Base-by-base conservation (phyloP, 1,140 invertebrate species). In the Oreohelix idahoensis region DNA sequence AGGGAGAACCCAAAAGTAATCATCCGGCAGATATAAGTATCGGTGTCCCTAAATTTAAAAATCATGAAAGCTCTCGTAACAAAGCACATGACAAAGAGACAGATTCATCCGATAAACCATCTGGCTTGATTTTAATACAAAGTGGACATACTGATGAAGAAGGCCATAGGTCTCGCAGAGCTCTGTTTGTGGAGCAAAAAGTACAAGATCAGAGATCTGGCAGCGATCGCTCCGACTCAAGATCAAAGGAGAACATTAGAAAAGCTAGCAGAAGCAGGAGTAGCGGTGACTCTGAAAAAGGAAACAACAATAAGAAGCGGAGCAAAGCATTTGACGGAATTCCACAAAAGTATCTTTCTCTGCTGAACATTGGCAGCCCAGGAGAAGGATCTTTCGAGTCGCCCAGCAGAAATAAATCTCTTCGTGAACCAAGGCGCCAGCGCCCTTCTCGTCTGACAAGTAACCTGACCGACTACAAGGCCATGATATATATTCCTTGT, bases 401-500 rank as follows among this genome's bases (percentile, higher is more conserved):
- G 20, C 71, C 71, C 15, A 75, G 39, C 32, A 32, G 71, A 36
- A 39, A 8, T 5, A 74, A 63, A 75, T 42, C 58, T 20, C 75
- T 82, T 4, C 80, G 80, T 2, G 80, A 82, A 35, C 29, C 80
- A 11, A 26, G 80, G 45, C 70, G 80, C 13, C 80, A 82, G 51
- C 69, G 80, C 2, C 80, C 80, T n/a, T 82, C 80, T n/a, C 42
- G 80, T 29, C n/a, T 82, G 71, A 82, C 80, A 1, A 82, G 80
- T 39, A 82, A 82, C 49, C 36, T 85, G 36, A 85, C 51, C 26
- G 79, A 82, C 71, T 84, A 81, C 76, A 86, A 82, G 39, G 38
- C 82, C 4, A 81, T 86, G 51, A 75, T 86, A 32, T 86, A 86
- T 74, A 23, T 86, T 17, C 81, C 83, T 45, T 86, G 85, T 63